Evolutionary conservation across 2,113 vertebrate species (phyloP).

Genomic region (Pithys albifrons): DNA sequence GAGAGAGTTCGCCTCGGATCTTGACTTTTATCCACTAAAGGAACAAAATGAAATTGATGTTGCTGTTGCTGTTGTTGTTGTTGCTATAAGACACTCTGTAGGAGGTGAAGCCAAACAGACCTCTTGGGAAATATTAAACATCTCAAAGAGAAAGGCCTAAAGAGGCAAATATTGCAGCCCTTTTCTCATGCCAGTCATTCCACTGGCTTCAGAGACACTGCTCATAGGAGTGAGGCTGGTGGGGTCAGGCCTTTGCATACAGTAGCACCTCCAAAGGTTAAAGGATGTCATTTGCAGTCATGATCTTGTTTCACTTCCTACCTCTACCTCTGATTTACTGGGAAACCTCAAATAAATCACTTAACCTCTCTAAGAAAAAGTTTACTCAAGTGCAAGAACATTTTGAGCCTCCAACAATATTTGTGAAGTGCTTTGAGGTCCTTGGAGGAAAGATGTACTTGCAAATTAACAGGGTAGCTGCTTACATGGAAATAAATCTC

Average conservation of each 20-base stretch:
- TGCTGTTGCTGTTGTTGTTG: neutral
- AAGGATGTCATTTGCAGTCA: conserved; percentile 24
- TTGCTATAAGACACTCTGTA: neutral
- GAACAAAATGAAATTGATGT: neutral
- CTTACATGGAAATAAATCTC: conserved; percentile 1
- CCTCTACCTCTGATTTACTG: conserved; percentile 47
- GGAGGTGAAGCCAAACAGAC: neutral
- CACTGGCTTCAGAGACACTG: neutral
- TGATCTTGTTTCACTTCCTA: conserved; percentile 52
- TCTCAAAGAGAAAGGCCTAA: neutral
- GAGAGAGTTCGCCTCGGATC: neutral
- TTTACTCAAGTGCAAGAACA: conserved; percentile 25
- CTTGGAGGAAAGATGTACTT: conserved; percentile 17
- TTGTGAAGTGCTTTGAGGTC: neutral
- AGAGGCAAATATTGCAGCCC: neutral
- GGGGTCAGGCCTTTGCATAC: conserved; percentile 19
- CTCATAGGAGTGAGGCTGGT: neutral
- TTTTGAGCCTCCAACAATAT: neutral
- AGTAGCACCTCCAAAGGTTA: conserved; percentile 45
- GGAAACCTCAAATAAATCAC: conserved; percentile 45
- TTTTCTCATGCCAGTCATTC: neutral
- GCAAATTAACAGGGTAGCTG: neutral
- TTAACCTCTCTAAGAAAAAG: conserved; percentile 36
- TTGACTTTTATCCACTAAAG: neutral
- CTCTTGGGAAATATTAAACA: conserved; percentile 1